These are phyloP conservation scores for Sebastes wilsoni DNA, from an alignment of 2,797 vertebrate species.

Conservation along the genomic window DNA sequence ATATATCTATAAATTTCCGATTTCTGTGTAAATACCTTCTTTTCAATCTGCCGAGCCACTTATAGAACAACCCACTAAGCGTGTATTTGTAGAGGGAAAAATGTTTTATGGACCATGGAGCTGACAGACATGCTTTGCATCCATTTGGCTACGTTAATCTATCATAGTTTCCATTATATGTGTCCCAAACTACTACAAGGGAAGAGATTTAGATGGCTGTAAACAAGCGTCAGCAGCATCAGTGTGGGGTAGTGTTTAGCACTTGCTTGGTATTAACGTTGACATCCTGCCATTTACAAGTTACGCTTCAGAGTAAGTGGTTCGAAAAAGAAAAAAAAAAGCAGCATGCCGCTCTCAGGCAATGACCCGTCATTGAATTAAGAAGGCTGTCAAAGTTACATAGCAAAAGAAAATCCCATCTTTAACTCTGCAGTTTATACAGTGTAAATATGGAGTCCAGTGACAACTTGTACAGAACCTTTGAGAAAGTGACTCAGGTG, in stretches of 20 bases:
- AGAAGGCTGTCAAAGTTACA: not conserved
- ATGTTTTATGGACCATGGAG: not conserved
- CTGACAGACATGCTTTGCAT: not conserved
- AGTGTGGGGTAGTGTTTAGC: constrained; percentile 3
- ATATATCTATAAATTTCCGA: not conserved
- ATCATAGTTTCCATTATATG: not conserved
- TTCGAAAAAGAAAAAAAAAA: not conserved
- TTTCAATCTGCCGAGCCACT: not conserved
- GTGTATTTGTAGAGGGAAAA: not conserved
- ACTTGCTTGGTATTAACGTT: constrained; percentile 1
- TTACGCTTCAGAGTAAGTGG: constrained; percentile 1
- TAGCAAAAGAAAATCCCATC: not conserved
- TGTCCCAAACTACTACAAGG: not conserved
- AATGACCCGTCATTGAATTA: not conserved
- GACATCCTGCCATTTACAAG: constrained; percentile 21
- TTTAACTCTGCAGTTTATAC: not conserved
- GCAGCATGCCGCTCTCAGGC: not conserved
- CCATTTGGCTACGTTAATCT: not conserved
- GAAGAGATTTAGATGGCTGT: not conserved
- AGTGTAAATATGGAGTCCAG: not conserved
- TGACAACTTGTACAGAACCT: not conserved
- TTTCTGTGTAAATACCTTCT: not conserved
- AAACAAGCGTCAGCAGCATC: constrained; percentile 3
- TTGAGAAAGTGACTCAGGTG: not conserved
- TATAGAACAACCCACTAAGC: not conserved